Evolutionary conservation across 2,113 vertebrate species (phyloP), one percentile per base, ranked within the genome.

Genomic region (Murina feae): DNA sequence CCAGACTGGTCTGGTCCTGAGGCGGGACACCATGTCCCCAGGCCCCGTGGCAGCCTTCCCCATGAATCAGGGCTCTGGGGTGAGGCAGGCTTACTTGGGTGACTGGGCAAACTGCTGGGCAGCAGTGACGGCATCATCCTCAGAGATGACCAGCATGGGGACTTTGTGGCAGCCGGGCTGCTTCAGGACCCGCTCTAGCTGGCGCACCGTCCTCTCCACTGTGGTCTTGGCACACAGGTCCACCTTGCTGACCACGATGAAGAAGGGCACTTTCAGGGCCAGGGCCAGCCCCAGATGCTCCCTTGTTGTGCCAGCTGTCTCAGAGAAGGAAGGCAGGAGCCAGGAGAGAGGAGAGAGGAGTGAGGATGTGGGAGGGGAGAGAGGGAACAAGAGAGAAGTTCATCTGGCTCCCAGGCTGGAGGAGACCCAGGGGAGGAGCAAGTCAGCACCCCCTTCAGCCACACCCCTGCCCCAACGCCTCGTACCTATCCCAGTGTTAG

Each of bases 151-250:
- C 65, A 99, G 98, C 98, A 99, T 98, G 35, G 99, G 99, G 49
- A 99, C 99, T 95, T 99, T 99, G 98, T 99, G 99, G 98, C 99
- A 99, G 94, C 99, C 99, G 2, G 99, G 99, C 98, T 99, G 99
- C 95, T 99, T 99, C 90, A 99, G 98, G 95, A 99, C 98, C 11
- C 99, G 98, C 97, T 99, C 99, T 95, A 99, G 97, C 98, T 99
- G 99, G 58, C 99, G 99, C 47, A 99, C 99, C 2, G 99, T 99
- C 96, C 99, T 98, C 96, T 99, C 99, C 96, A 99, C 99, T 0
- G 99, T 99, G 97, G 98, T 98, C 92, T 98, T 99, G 1, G 98
- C 98, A 89, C 99, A 99, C 89, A 99, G 98, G 98, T 99, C 99
- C 89, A 99, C 99, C 97, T 99, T 99, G 98, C 99, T 99, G 98